Conservation (phyloP, 2,797 vertebrate genomes). For the Acanthurus tractus region DNA sequence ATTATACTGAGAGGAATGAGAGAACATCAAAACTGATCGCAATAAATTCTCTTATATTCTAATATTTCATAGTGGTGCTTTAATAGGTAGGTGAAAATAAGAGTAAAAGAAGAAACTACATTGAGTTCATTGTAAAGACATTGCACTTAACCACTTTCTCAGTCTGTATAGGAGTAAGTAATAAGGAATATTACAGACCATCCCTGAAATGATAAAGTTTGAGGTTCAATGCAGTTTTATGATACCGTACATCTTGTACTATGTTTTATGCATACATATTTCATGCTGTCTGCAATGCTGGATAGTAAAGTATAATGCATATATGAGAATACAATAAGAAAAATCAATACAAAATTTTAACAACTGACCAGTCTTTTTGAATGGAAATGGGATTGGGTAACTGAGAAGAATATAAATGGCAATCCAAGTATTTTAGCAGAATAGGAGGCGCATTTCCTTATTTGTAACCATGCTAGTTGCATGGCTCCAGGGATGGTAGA, state of each 20-base stretch:
- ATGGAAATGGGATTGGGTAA: background rate
- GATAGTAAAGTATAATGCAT: background rate
- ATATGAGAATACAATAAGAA: background rate
- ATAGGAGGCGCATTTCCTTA: background rate
- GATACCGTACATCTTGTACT: too few relatives aligned
- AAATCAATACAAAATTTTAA: background rate
- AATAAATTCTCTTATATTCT: too few relatives aligned
- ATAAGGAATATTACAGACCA: background rate
- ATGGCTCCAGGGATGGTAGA: background rate
- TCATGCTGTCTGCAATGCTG: background rate
- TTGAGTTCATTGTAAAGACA: background rate
- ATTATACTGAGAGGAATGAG: slow-evolving; percentile 3
- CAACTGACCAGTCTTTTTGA: too few relatives aligned
- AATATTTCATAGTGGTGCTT: too few relatives aligned
- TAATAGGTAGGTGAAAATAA: background rate
- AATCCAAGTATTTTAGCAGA: background rate
- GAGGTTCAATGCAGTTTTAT: background rate
- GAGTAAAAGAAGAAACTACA: background rate
- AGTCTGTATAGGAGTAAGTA: too few relatives aligned
- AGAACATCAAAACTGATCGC: too few relatives aligned
- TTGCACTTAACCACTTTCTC: background rate
- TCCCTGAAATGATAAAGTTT: background rate
- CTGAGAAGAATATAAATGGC: background rate
- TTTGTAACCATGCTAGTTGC: background rate
- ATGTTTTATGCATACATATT: too few relatives aligned